phyloP scores from a whole-genome alignment of 1,140 invertebrate genomes.

The Drosophila sp. region DNA sequence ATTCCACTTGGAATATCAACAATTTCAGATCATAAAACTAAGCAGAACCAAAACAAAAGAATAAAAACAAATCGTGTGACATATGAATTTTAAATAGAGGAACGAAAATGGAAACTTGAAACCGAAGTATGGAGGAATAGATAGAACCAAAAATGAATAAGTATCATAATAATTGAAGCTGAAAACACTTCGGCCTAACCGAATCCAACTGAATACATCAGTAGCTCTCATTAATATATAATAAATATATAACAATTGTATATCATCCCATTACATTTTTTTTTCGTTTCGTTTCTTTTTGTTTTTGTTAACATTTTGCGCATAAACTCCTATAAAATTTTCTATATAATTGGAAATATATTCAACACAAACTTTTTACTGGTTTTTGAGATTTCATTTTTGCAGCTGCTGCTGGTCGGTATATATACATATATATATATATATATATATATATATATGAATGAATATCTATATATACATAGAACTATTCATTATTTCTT shows the following conservation, averaged over 20 bases:
- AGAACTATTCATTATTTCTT: constrained; percentile 84
- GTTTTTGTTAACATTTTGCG: constrained; percentile 40
- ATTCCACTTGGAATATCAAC: neutral
- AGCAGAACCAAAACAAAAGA: neutral
- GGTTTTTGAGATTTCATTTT: constrained; percentile 16
- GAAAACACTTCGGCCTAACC: constrained; percentile 12
- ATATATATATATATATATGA: constrained; percentile 17
- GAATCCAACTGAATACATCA: constrained; percentile 25
- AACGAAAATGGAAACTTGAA: constrained; percentile 19
- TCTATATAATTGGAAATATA: constrained; percentile 15
- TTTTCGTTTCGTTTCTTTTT: constrained; percentile 27
- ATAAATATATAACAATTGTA: constrained; percentile 20
- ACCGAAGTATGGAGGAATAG: constrained; percentile 25
- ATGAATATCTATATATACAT: constrained; percentile 17
- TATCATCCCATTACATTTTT: constrained; percentile 19
- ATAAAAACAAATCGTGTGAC: neutral
- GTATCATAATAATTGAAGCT: constrained; percentile 10
- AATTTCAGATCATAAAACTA: neutral
- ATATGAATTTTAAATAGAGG: neutral
- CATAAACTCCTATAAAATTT: constrained; percentile 66
- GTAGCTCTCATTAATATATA: constrained; percentile 44
- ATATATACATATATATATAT: constrained; percentile 2
- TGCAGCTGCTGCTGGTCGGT: constrained; percentile 15
- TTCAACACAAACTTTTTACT: constrained; percentile 1
- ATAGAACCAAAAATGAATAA: constrained; percentile 8